phyloP scores from a whole-genome alignment of 2,113 vertebrate species.

The Phaethon lepturus region DNA sequence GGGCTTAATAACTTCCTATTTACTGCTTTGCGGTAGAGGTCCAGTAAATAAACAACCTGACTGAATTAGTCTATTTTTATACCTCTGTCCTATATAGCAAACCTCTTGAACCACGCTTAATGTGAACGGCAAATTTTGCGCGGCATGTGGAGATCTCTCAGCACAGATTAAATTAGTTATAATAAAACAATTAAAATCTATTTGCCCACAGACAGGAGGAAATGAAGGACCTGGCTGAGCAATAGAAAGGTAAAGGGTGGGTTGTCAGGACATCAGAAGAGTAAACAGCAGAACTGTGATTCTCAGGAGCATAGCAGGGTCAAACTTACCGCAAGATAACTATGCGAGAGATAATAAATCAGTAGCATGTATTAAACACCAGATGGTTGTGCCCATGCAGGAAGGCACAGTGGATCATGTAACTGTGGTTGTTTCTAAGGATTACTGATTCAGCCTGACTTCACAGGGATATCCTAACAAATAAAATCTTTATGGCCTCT shows the following conservation, averaged over 20 bases:
- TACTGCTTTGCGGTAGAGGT: not conserved
- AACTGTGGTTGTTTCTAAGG: conserved; percentile 39
- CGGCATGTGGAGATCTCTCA: conserved; percentile 38
- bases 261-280: conserved; percentile 56
- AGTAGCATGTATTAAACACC: conserved; percentile 38
- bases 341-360: conserved; percentile 63
- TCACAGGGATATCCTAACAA: conserved; percentile 63
- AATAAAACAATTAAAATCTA: conserved; percentile 76
- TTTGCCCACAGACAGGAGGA: conserved; percentile 71
- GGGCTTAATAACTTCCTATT: conserved; percentile 44
- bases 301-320: conserved; percentile 57
- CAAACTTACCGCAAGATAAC: conserved; percentile 60
- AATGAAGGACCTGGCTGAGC: conserved; percentile 52
- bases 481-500: conserved; percentile 62
- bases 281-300: conserved; percentile 61
- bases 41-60: conserved; percentile 15
- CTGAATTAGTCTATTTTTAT: conserved; percentile 28
- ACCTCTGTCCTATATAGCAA: conserved; percentile 65
- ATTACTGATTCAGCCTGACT: conserved; percentile 54
- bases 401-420: conserved; percentile 41
- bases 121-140: conserved; percentile 53
- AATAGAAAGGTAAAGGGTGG: conserved; percentile 47
- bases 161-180: conserved; percentile 69
- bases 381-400: conserved; percentile 73
- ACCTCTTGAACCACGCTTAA: conserved; percentile 77